Base-by-base conservation (phyloP, 2,888 invertebrate species). In the Dastarcus helophoroides region DNA sequence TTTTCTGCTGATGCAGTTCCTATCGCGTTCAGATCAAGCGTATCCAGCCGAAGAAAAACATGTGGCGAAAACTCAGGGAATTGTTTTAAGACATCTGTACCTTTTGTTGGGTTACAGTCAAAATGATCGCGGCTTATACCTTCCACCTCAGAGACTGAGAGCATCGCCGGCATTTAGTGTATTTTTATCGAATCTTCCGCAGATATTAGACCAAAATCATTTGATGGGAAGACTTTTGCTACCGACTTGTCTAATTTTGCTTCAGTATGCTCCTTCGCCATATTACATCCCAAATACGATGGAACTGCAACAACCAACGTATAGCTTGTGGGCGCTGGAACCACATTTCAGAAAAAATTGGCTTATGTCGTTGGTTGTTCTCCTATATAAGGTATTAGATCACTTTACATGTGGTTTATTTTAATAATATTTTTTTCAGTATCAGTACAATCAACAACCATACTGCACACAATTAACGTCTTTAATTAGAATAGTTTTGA, bases 1-100 rank as follows among this genome's bases (percentile, higher is more conserved):
- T 7, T 89, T 93, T 48, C 69, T 98, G n/a, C 72, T 98, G 8
- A 93, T 97, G 84, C 94, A 94, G 67, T 95, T 94, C 58, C 68
- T 95, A 55, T 88, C 91, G 1, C 68, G 79, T 46, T 72, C 76
- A 13, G 81, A 83, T 55, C 78, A 79, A 58, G 85, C 88, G 1
- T 84, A 76, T 53, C 88, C 88, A 0, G 78, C 78, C 1, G 91
- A 94, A 46, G 91, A 93, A 44, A 91, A 89, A 48, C 68, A 75
- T 21, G 60, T 78, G 7, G 73, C 76, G 1, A 83, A 79, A 54
- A 78, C 79, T 0, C 89, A 94, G 59, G 81, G 78, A 37, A 76
- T 90, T 43, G 91, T 97, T 1, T 61, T 97, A 26, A 76, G 85
- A 14, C 97, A 98, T 62, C 65, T 98, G 33, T 93, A 93, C 59